phyloP scores from a whole-genome alignment of 1,140 invertebrate genomes.

The Zophobas morio region DNA sequence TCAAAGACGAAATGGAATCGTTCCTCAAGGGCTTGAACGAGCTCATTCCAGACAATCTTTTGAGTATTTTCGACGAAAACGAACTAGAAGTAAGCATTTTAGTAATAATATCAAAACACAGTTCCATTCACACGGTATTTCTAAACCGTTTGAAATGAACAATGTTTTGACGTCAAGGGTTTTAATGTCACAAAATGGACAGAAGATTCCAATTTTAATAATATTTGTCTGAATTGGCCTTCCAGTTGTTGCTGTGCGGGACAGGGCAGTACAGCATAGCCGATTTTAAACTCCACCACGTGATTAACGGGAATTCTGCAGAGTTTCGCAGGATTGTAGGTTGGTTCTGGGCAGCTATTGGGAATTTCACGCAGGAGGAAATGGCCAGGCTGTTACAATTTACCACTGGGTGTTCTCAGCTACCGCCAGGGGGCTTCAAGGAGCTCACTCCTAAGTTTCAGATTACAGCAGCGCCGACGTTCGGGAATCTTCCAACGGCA shows the following conservation, averaged over 20 bases:
- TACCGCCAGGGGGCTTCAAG: conserved; percentile 91
- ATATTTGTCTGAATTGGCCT: conserved; percentile 65
- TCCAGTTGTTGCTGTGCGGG: conserved; percentile 90
- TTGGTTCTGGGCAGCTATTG: conserved; percentile 96
- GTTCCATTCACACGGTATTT: no score
- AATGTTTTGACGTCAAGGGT: no score
- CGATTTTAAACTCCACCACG: conserved; percentile 91
- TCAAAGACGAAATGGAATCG: conserved; percentile 88
- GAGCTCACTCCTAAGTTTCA: conserved; percentile 93
- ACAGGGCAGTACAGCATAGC: conserved; percentile 93
- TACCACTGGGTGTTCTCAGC: conserved; percentile 92
- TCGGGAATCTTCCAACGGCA: conserved; percentile 91
- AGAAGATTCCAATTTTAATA: conserved; percentile 49
- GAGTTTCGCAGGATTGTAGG: conserved; percentile 89
- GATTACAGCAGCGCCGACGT: conserved; percentile 90
- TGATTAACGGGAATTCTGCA: conserved; percentile 85
- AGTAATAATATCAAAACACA: neutral
- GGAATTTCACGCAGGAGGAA: conserved; percentile 93
- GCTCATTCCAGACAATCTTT: conserved; percentile 91
- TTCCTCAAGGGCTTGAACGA: conserved; percentile 93
- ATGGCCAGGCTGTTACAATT: conserved; percentile 95
- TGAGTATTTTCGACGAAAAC: conserved; percentile 97
- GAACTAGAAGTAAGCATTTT: conserved; percentile 86
- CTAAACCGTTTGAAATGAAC: no score
- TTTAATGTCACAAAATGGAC: no score